These are phyloP conservation scores for Stichopus horrens DNA, from an alignment of 53 echinoderm and acorn worm species.

Conservation along the genomic window DNA sequence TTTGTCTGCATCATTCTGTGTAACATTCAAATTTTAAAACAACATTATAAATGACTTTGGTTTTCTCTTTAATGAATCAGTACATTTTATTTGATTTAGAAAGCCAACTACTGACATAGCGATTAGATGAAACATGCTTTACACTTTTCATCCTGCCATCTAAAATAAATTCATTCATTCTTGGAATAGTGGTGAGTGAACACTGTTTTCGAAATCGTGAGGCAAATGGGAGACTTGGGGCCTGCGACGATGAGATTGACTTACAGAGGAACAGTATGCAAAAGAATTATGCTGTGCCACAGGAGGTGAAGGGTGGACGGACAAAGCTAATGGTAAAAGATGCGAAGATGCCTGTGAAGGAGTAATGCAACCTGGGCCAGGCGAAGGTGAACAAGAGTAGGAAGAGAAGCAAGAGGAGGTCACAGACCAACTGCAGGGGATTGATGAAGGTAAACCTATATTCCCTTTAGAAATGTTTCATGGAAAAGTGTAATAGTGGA, in stretches of 20 bases:
- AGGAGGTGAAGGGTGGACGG: conserved; percentile 1
- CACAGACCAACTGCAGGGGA: not conserved
- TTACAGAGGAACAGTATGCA: not conserved
- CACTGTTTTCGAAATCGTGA: not conserved
- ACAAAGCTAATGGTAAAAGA: conserved; percentile 1
- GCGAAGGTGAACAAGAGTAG: not conserved
- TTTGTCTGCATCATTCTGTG: no score
- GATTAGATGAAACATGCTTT: no score
- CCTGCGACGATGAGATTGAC: not conserved
- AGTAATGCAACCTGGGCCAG: no score
- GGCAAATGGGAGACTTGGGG: not conserved
- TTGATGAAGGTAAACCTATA: not conserved
- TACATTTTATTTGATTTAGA: no score
- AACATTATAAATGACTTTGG: no score
- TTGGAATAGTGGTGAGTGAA: not conserved
- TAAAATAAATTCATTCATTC: no score
- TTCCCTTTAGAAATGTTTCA: no score
- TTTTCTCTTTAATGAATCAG: no score
- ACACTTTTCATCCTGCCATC: no score
- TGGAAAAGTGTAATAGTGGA: no score
- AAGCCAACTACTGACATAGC: no score
- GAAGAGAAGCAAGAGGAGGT: not conserved
- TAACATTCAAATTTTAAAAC: no score
- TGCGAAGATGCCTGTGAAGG: not conserved
- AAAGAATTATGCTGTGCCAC: not conserved